These are phyloP conservation scores for Spermophilus dauricus DNA, from an alignment of 2,113 vertebrate species.

Conservation along the genomic window DNA sequence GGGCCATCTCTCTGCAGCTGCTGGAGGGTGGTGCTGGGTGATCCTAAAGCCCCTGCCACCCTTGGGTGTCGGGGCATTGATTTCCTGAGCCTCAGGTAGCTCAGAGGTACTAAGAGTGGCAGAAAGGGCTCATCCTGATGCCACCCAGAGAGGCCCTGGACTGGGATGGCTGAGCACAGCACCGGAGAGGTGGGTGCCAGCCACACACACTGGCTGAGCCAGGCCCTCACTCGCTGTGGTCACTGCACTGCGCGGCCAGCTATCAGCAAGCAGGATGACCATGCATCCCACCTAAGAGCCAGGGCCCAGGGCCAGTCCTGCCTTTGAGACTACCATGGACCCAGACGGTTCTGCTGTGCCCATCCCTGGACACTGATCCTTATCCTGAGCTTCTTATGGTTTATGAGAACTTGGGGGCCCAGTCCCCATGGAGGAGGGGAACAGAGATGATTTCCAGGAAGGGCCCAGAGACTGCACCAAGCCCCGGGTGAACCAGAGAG, in stretches of 20 bases:
- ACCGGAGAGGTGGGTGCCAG: no score
- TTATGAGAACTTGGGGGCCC: background rate
- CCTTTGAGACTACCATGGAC: background rate
- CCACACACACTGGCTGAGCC: background rate
- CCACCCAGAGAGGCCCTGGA: background rate
- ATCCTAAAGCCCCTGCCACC: background rate
- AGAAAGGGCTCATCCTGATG: background rate
- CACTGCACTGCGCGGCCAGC: no score
- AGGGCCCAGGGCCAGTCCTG: background rate
- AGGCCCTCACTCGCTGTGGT: background rate
- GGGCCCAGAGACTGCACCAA: background rate
- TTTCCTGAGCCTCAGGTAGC: background rate
- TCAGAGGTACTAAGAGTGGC: background rate
- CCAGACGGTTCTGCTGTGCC: background rate
- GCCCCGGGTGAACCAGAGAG: fast-evolving
- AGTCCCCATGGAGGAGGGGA: background rate
- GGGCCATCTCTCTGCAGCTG: background rate
- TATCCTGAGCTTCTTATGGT: background rate
- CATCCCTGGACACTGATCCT: background rate
- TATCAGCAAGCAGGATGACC: background rate
- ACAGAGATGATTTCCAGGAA: background rate
- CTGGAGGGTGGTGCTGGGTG: background rate
- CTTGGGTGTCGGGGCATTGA: background rate
- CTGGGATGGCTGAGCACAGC: no score
- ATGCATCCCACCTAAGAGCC: background rate